Evolutionary conservation across 2,797 vertebrate genomes (phyloP).

Genomic region (Protonibea diacanthus): DNA sequence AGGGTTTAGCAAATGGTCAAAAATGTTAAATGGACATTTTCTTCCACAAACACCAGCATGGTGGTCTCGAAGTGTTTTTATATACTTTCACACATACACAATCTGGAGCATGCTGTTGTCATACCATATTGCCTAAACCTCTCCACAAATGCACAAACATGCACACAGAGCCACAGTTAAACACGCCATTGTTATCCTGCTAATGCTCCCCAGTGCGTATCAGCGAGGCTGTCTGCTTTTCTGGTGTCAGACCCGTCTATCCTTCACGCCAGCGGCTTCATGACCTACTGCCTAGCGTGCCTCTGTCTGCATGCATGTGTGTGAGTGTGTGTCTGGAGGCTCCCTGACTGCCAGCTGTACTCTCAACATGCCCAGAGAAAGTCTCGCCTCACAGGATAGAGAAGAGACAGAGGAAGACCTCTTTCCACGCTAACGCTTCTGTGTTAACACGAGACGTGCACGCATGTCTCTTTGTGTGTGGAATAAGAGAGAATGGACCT

Average conservation of each 20-base stretch:
- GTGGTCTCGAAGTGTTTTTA: neutral
- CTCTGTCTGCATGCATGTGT: conserved; percentile 64
- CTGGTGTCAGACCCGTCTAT: conserved; percentile 78
- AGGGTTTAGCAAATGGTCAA: neutral
- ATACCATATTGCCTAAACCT: conserved; percentile 9
- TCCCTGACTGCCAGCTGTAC: conserved; percentile 75
- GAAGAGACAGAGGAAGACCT: conserved; percentile 67
- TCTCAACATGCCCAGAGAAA: conserved; percentile 68
- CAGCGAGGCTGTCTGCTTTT: conserved; percentile 62
- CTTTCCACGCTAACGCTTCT: conserved; percentile 75
- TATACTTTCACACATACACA: conserved; percentile 21
- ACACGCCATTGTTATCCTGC: conserved; percentile 66
- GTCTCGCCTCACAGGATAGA: conserved; percentile 61
- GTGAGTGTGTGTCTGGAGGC: conserved; percentile 65
- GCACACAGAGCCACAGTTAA: conserved; percentile 23
- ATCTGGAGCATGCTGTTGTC: conserved; percentile 31
- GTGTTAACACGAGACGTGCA: conserved; percentile 60
- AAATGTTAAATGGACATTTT: conserved; percentile 2
- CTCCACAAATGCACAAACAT: conserved; percentile 9
- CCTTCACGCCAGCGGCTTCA: conserved; percentile 72
- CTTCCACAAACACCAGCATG: conserved; percentile 11
- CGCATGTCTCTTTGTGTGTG: conserved; percentile 52
- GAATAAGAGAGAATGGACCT: conserved; percentile 24
- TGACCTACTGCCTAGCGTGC: conserved; percentile 77
- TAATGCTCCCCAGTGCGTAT: conserved; percentile 62